Evolutionary conservation across 2,888 invertebrate species (phyloP), one percentile per base, ranked within the genome.

Genomic region (Thumatha senex): DNA sequence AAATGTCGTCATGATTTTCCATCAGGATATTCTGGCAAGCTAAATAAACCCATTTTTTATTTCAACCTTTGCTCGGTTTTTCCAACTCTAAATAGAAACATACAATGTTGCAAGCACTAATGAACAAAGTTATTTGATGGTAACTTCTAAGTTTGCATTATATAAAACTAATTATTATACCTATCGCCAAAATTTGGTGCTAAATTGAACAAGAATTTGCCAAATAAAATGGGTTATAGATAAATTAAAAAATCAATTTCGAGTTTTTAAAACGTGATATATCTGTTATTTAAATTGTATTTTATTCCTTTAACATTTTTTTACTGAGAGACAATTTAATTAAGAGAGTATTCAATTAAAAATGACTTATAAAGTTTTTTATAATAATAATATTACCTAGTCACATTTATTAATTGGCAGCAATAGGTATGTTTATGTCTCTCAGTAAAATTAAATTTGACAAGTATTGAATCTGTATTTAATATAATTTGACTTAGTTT

Each of bases 121-220:
- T 24, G 5, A 18, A 39, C 18, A 11, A 35, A 35, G 29, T 12
- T 10, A 51, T 60, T 55, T 52, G 49, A 60, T 53, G 58, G 48
- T 51, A 41, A 46, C 50, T 40, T n/a, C 36, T 35, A 49, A 45
- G 30, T 24, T 41, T 46, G 51, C 56, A 57, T 62, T 51, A 4
- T 39, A 44, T 46, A 54, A 46, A 57, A 9, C 54, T 56, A 48
- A 57, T 31, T 67, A 70, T 74, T 24, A 24, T 4, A 24, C 2
- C 18, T 24, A 70, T 76, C 79, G 84, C 84, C 84, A 84, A 84
- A 78, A 71, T 67, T 80, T 72, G 81, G 84, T 84, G 84, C 84
- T 83, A 76, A 76, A 72, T 72, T 71, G 50, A 61, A 60, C 53
- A 53, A 43, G 50, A 63, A 68, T 67, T 74, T 82, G 81, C 81